Base-by-base conservation (phyloP, 2,888 invertebrate genomes). In the Tinea pellionella region DNA sequence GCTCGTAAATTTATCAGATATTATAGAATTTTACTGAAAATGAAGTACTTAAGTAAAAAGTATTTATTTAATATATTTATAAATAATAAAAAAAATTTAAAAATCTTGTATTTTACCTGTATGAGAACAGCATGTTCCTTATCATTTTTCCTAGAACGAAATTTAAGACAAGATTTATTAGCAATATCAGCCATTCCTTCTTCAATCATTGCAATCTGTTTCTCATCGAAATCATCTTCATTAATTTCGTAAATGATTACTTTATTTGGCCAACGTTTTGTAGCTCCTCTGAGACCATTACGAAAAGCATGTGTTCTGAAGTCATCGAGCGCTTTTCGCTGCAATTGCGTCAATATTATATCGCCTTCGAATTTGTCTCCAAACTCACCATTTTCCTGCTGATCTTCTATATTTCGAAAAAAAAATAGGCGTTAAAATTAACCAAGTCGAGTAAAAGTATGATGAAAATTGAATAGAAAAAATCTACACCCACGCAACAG, bases 361-460 rank as follows among this genome's bases (percentile, higher is more conserved):
- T 89, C 89, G 1, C 89, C 89, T 69, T 89, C 89, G 63, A 88
- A 88, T 62, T 82, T 68, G 7, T 80, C 73, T 15, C 88, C 88
- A 12, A 77, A 69, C 65, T 86, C 85, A 41, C 68, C 74, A 62
- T 30, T 16, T 30, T 63, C 65, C 57, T 61, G 16, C n/a, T 16
- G 59, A 41, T n/a, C 41, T 16, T 19, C 19, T 41, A 59, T 18
- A 42, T 6, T 24, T 24, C 2, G 6, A 24, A 24, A 12, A 56
- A 11, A 3, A 32, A 41, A 30, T 6, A 58, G 13, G 41, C 9
- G 16, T 37, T 13, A 58, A 1, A 24, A 24, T n/a, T n/a, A n/a
- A n/a, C n/a, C n/a, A n/a, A n/a, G n/a, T n/a, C n/a, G n/a, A n/a
- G n/a, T n/a, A n/a, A n/a, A n/a, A n/a, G n/a, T n/a, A n/a, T n/a